Evolutionary conservation across 2,888 invertebrate genomes (phyloP), one percentile per base, ranked within the genome.

Genomic region (Morpho deidamia): DNA sequence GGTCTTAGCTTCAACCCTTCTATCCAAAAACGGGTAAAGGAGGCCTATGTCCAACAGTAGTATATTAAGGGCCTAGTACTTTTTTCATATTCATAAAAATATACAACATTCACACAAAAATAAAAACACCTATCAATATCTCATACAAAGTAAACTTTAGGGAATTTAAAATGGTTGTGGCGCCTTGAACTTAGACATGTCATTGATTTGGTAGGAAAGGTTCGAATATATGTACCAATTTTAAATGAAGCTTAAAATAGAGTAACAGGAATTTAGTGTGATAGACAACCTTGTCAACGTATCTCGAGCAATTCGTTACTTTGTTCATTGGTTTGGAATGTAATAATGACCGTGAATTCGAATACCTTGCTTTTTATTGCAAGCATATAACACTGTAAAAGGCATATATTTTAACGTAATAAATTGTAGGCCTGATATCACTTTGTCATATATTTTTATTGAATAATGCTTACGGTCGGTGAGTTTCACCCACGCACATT

Each of bases 291-390:
- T 81, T 78, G 81, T 66, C 64, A 60, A 63, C 67, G 63, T 70
- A 71, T 69, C 69, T 70, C 71, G 71, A 72, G 67, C 65, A 68
- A 58, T 64, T 23, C 67, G 39, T 46, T n/a, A 38, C 32, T 14
- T 12, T 8, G 23, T 38, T 37, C 10, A 66, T 61, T 53, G 45
- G 49, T 23, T 51, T 69, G 78, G 79, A 79, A 82, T 81, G 79
- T 74, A 71, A 65, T 67, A 71, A 67, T 69, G 80, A 65, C 78
- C 82, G 70, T 81, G 78, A 76, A 71, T 68, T 56, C 38, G 44
- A 51, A 48, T 61, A 51, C 47, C 39, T 47, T 38, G 35, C 34
- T 55, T 56, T 61, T 55, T 51, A 51, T 54, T 53, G 44, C 47
- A 43, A 43, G 32, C 35, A 47, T 48, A 54, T 51, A 57, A 57